Conservation (phyloP, 2,888 invertebrate species). For the Suillia variegata region DNA sequence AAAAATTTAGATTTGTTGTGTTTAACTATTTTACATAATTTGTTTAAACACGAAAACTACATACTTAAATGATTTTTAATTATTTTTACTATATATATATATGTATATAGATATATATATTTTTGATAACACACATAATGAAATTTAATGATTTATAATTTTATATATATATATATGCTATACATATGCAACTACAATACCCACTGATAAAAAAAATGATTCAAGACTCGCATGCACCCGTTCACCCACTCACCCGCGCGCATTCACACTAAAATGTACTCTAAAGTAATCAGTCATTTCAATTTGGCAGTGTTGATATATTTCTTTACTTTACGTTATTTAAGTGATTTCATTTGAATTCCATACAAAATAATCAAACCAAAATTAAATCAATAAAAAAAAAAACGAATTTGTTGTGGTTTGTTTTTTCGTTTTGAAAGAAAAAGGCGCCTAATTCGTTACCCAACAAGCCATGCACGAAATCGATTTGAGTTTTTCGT, state of each 20-base stretch:
- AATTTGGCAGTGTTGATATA: conserved; percentile 54
- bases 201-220: not conserved
- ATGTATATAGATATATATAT: conserved; percentile 9
- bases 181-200: not conserved
- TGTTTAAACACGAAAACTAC: not conserved
- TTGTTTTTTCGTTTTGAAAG: no score
- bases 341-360: conserved; percentile 10
- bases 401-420: no score
- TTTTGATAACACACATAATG: not conserved
- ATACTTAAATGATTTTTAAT: not conserved
- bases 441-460: no score
- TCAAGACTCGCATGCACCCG: no score
- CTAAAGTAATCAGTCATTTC: conserved; percentile 31
- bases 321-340: conserved; percentile 23
- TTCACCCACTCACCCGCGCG: no score
- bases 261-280: not conserved
- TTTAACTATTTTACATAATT: not conserved
- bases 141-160: conserved; percentile 22
- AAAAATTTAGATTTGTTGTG: not conserved
- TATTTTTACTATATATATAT: not conserved
- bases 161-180: no score
- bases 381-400: no score
- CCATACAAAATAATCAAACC: no score
- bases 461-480: no score
- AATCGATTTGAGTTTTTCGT: no score